Evolutionary conservation across 2,888 invertebrate genomes (phyloP), one percentile per base, ranked within the genome.

Genomic region (Hofmannophila pseudospretella): DNA sequence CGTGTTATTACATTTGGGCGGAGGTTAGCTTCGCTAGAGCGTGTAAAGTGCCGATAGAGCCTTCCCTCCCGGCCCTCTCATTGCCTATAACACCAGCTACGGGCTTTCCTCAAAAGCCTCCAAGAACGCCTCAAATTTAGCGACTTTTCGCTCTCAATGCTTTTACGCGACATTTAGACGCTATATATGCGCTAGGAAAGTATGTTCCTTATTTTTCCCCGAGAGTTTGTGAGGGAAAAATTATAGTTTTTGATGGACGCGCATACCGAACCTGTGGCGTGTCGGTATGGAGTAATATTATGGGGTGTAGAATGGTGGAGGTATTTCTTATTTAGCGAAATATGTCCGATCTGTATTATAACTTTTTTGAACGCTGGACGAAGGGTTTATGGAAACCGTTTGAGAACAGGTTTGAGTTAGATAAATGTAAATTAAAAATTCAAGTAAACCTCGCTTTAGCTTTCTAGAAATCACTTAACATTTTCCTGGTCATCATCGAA

Each of bases 31-130:
- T 61, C 79, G 78, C 74, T 68, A 81, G 79, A 82, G 81, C 84
- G 85, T 86, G 86, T 80, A 80, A 85, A 85, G 74, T 82, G 84
- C 67, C 80, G 67, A 78, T 86, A 84, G 75, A 81, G 66, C 74
- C 75, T 75, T 66, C 79, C 81, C 80, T 67, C 72, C 71, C 79
- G 69, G 71, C 75, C 75, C 75, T 74, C 75, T 77, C 81, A 84
- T 79, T 72, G 85, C 75, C 84, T 78, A 81, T 86, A 86, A 82
- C 73, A 75, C 76, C 72, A 74, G 69, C 77, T 74, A 68, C 69
- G 72, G 70, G 74, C 78, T 82, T 80, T 75, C 76, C 74, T 76
- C 78, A 75, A 84, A 82, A 85, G 84, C 84, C 76, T 79, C 67
- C 67, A 60, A 72, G 72, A 84, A 76, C 72, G 82, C 75, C 78